Conservation (phyloP, 2,888 invertebrate genomes). For the Epirrita christyi region DNA sequence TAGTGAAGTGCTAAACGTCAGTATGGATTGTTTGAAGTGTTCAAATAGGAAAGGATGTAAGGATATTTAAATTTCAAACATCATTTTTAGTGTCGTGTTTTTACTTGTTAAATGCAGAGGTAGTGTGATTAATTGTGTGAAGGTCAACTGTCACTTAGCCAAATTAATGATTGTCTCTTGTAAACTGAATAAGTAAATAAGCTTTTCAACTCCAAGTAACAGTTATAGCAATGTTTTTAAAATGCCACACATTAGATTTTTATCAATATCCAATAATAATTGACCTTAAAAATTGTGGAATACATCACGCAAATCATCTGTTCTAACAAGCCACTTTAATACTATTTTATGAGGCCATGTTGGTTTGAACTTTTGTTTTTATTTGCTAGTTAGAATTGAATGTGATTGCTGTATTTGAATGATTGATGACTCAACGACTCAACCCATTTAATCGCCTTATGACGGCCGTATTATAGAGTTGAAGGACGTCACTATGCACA, state of each 20-base stretch:
- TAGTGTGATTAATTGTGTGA: not conserved
- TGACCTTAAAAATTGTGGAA: conserved; percentile 11
- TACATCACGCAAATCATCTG: conserved; percentile 12
- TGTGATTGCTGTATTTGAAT: conserved; percentile 6
- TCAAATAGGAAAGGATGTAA: too few species aligned
- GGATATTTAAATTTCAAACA: too few species aligned
- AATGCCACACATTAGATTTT: not conserved
- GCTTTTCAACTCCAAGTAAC: not conserved
- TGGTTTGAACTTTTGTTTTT: conserved; percentile 24
- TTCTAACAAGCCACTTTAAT: conserved; percentile 13
- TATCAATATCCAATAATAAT: conserved; percentile 14
- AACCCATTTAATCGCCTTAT: too few species aligned
- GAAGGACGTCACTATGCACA: too few species aligned
- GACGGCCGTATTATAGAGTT: too few species aligned
- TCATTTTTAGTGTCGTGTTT: too few species aligned
- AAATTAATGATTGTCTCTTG: not conserved
- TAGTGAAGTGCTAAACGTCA: too few species aligned
- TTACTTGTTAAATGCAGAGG: too few species aligned
- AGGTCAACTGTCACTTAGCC: not conserved
- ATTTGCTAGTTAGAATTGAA: conserved; percentile 16
- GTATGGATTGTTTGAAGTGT: too few species aligned
- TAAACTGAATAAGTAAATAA: too few species aligned
- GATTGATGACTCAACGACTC: conserved; percentile 4
- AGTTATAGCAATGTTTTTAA: not conserved
- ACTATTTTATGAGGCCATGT: conserved; percentile 16